These are phyloP conservation scores for Aepyceros melampus DNA, from an alignment of 2,113 vertebrate genomes.

Conservation along the genomic window DNA sequence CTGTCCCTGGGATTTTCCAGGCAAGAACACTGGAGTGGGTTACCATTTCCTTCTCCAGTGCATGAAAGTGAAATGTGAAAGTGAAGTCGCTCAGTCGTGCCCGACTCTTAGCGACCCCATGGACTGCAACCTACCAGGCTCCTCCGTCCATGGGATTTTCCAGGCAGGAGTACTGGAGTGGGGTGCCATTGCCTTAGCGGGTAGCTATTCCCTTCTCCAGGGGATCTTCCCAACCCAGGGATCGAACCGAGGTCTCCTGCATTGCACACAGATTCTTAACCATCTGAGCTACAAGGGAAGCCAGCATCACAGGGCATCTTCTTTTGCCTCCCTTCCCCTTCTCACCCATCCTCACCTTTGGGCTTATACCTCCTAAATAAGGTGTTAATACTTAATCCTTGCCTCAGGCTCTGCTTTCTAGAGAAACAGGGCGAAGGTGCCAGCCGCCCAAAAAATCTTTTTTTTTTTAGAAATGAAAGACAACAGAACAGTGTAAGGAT, in stretches of 20 bases:
- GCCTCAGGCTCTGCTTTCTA: slow-evolving; percentile 1
- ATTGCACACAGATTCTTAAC: not conserved
- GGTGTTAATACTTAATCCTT: not conserved
- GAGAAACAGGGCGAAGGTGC: not conserved
- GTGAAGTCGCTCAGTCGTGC: too few relatives aligned
- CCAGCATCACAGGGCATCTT: not conserved
- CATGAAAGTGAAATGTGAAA: too few relatives aligned
- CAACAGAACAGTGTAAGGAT: not conserved
- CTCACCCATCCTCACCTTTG: not conserved
- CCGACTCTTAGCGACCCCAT: too few relatives aligned
- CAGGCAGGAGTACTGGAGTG: too few relatives aligned
- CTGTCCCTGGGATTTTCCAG: too few relatives aligned
- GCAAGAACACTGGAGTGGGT: too few relatives aligned
- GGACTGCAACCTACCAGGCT: too few relatives aligned
- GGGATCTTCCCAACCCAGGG: not conserved
- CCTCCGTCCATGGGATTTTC: too few relatives aligned
- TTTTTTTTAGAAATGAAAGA: not conserved
- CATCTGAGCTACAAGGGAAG: not conserved
- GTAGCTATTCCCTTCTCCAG: not conserved
- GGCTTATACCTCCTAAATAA: not conserved
- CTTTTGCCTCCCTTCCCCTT: not conserved
- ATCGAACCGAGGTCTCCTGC: not conserved
- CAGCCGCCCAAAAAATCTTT: not conserved
- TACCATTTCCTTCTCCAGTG: too few relatives aligned
- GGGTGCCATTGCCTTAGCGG: too few relatives aligned